Conservation (phyloP, 2,888 invertebrate species). For the Pristionchus entomophagus region DNA sequence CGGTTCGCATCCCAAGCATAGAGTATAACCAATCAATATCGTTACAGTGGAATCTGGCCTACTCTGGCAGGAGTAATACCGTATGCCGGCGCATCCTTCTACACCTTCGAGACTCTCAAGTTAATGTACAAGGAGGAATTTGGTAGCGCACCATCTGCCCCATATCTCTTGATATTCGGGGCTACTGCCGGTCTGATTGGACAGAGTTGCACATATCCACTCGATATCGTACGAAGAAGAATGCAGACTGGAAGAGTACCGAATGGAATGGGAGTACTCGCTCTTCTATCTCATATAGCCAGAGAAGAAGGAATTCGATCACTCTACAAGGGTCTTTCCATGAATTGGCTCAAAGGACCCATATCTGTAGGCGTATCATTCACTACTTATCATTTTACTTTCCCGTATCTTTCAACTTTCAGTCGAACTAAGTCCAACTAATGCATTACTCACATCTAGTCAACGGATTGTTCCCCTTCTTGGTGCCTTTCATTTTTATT, state of each 20-base stretch:
- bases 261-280: conserved; percentile 51
- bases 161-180: conserved; percentile 85
- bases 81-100: conserved; percentile 97
- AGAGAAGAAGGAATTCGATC: conserved; percentile 88
- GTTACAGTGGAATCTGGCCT: conserved; percentile 79
- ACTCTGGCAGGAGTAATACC: conserved; percentile 94
- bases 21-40: too few relatives aligned
- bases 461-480: neutral
- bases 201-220: conserved; percentile 95
- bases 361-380: conserved; percentile 90
- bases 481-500: too few relatives aligned
- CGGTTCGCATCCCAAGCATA: too few relatives aligned
- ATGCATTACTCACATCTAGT: neutral
- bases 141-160: conserved; percentile 53
- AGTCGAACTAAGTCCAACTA: neutral
- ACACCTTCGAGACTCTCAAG: conserved; percentile 95
- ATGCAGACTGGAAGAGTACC: conserved; percentile 75
- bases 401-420: conserved; percentile 77
- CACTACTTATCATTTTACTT: conserved; percentile 90
- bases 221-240: conserved; percentile 88
- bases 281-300: conserved; percentile 85
- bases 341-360: conserved; percentile 95
- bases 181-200: conserved; percentile 93
- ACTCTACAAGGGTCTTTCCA: conserved; percentile 97
- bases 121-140: conserved; percentile 81